phyloP scores from a whole-genome alignment of 2,113 vertebrate species.

The Progne subis region DNA sequence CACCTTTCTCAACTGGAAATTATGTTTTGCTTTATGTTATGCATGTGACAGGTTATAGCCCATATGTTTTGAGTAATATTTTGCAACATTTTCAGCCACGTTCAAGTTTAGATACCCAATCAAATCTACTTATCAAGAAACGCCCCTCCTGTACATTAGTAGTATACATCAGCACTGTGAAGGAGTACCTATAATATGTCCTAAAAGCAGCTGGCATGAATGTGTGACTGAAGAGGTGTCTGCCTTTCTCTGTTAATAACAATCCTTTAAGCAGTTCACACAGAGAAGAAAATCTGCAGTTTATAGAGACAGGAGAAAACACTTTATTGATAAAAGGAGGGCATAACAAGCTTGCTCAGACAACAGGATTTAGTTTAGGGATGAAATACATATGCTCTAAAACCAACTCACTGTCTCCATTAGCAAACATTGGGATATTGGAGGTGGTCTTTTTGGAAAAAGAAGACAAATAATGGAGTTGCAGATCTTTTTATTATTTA shows the following conservation, averaged over 20 bases:
- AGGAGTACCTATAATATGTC: neutral
- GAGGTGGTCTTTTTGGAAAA: neutral
- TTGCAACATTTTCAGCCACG: neutral
- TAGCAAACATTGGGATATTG: neutral
- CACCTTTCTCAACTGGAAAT: neutral
- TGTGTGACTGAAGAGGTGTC: neutral
- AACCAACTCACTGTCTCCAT: neutral
- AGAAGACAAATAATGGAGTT: neutral
- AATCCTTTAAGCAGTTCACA: neutral
- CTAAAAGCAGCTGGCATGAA: neutral
- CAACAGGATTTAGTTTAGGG: neutral
- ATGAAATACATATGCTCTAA: neutral
- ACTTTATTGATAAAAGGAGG: neutral
- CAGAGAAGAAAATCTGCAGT: neutral
- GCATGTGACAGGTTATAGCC: neutral
- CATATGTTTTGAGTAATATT: neutral
- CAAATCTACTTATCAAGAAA: neutral
- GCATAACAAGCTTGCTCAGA: neutral
- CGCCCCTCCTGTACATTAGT: rapidly evolving
- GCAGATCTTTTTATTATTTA: rapidly evolving
- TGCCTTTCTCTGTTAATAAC: neutral
- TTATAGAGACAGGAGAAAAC: neutral
- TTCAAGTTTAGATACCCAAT: neutral
- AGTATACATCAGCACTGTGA: neutral
- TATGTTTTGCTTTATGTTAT: neutral